Conservation (phyloP, 2,888 invertebrate genomes). For the Melinopterus prodromus region DNA sequence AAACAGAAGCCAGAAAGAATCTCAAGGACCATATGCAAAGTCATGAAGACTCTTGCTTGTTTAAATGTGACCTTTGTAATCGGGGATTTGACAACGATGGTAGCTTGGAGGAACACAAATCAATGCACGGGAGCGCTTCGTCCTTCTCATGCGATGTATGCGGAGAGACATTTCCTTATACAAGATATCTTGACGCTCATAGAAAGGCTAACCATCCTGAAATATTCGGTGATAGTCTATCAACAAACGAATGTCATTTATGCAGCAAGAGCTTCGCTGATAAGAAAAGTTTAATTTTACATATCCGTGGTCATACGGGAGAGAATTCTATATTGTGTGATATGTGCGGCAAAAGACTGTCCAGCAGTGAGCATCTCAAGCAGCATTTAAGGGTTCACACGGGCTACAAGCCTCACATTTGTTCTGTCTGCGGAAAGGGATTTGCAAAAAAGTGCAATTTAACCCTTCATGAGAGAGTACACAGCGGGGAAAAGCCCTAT, state of each 20-base stretch:
- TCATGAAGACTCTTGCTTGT: conserved; percentile 41
- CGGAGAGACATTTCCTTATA: conserved; percentile 45
- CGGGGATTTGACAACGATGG: conserved; percentile 41
- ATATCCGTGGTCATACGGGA: conserved; percentile 58
- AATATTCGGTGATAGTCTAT: conserved; percentile 46
- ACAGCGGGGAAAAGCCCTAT: conserved; percentile 68
- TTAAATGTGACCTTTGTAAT: conserved; percentile 46
- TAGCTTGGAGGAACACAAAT: conserved; percentile 46
- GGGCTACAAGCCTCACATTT: conserved; percentile 61
- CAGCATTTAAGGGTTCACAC: conserved; percentile 64
- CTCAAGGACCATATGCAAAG: conserved; percentile 38
- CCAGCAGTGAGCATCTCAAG: conserved; percentile 61
- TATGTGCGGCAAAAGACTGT: conserved; percentile 64
- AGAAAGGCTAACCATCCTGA: conserved; percentile 60
- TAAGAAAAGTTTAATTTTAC: conserved; percentile 53
- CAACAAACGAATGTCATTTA: conserved; percentile 50
- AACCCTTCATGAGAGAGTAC: conserved; percentile 67
- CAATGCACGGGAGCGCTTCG: conserved; percentile 57
- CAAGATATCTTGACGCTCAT: conserved; percentile 62
- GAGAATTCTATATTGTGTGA: conserved; percentile 63
- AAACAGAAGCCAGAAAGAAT: conserved; percentile 31
- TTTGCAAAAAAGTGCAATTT: conserved; percentile 68
- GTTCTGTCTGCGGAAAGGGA: conserved; percentile 59
- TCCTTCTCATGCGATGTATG: conserved; percentile 63
- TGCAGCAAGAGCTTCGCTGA: conserved; percentile 58